Percentiles rank a stretch among this genome's conserved stretches.
phyloP scores from a whole-genome alignment of 2,113 vertebrate genomes.

The Theristicus caerulescens region DNA sequence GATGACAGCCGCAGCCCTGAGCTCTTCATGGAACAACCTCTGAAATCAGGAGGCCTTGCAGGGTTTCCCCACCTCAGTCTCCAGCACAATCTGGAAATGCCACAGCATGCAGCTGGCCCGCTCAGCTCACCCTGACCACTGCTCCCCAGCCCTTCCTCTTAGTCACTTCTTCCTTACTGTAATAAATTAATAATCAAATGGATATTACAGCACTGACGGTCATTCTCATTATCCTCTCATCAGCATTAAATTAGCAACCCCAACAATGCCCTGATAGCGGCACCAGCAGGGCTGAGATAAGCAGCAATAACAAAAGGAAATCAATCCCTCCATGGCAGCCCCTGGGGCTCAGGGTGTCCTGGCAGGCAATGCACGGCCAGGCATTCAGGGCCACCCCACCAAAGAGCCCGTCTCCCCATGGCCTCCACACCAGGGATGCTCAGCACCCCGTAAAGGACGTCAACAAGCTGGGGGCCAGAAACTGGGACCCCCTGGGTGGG shows the following conservation, averaged over 20 bases:
- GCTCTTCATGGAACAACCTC: fast-evolving
- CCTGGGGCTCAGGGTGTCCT: fast-evolving
- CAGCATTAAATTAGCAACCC: neutral
- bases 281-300: slow-evolving; percentile 4
- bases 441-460: neutral
- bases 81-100: neutral
- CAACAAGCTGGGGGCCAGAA: neutral
- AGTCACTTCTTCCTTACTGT: slow-evolving; percentile 29
- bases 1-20: neutral
- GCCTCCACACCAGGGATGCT: neutral
- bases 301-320: neutral
- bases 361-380: fast-evolving
- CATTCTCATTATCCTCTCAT: neutral
- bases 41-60: neutral
- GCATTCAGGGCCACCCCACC: neutral
- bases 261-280: neutral
- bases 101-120: neutral
- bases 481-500: neutral
- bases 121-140: neutral
- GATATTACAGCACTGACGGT: neutral
- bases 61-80: neutral
- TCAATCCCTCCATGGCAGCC: neutral
- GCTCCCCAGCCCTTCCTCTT: slow-evolving; percentile 47
- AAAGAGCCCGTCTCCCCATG: neutral
- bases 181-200: neutral